A percentile compares a stretch with the other conserved stretches of the same genome.
Conservation (phyloP, 92 coral and sea anemone species). For the Porites divaricata region DNA sequence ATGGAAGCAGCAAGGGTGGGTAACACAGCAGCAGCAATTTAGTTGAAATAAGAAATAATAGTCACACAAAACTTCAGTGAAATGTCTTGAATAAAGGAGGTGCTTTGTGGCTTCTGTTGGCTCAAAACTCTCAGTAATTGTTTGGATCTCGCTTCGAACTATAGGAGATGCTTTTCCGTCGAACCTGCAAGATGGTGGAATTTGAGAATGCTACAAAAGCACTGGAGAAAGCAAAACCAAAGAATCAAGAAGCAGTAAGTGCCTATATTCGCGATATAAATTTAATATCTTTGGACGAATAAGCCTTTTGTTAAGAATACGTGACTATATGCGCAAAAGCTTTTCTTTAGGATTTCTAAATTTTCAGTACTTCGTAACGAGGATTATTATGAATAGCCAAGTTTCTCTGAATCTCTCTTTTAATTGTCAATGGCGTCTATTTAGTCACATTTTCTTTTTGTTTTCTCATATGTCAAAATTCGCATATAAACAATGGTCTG, state of each 20-base stretch:
- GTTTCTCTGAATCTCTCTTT: neutral
- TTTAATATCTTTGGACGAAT: too few relatives aligned
- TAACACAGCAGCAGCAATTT: neutral
- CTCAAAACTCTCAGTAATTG: neutral
- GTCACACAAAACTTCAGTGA: neutral
- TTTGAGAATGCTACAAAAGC: slow-evolving; percentile 94
- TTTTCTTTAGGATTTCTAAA: too few relatives aligned
- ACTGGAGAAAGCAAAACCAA: slow-evolving; percentile 93
- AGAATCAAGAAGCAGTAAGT: slow-evolving; percentile 85
- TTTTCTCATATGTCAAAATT: neutral
- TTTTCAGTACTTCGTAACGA: neutral
- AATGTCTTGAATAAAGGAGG: too few relatives aligned
- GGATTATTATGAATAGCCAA: neutral
- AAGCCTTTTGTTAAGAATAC: too few relatives aligned
- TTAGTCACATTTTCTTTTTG: too few relatives aligned
- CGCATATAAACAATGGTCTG: neutral
- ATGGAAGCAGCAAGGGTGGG: slow-evolving; percentile 93
- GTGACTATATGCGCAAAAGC: too few relatives aligned
- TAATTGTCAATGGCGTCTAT: neutral
- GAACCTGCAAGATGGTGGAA: slow-evolving; percentile 93
- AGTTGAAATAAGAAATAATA: neutral
- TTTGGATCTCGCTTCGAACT: neutral
- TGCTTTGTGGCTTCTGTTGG: neutral
- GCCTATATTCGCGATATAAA: too few relatives aligned
- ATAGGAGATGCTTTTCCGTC: slow-evolving; percentile 91